Conservation (phyloP, 2,113 vertebrate species). For the Alethe castanea region DNA sequence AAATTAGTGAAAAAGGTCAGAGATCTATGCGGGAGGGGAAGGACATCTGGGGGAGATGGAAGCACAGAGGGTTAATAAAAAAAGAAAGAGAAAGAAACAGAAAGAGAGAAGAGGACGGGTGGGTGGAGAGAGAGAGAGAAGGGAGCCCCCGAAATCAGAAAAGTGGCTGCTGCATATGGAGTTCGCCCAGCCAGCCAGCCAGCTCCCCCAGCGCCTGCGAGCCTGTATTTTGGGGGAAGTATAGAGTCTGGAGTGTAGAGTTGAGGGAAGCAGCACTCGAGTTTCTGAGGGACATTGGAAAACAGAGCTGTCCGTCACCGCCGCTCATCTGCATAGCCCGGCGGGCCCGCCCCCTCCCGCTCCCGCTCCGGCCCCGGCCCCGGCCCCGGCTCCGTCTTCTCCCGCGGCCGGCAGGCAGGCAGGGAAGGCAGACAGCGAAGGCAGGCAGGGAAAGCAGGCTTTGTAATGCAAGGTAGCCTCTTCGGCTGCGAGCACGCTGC, state of each 20-base stretch:
- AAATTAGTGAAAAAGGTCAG: neutral
- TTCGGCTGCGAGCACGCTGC: neutral
- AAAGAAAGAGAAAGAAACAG: neutral
- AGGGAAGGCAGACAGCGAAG: neutral
- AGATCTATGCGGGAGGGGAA: neutral
- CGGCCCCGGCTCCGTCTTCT: neutral
- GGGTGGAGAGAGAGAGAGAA: neutral
- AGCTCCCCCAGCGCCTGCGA: slow-evolving; percentile 88
- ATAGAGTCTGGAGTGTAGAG: slow-evolving; percentile 80
- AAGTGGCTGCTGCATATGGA: slow-evolving; percentile 77
- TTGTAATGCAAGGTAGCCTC: slow-evolving; percentile 63
- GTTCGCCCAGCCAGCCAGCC: slow-evolving; percentile 74
- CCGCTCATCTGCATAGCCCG: slow-evolving; percentile 89
- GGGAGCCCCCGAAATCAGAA: slow-evolving; percentile 68
- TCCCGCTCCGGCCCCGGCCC: neutral
- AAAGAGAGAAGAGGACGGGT: neutral
- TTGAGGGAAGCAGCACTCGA: slow-evolving; percentile 88
- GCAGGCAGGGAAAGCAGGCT: neutral
- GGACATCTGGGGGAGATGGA: neutral
- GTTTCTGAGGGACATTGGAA: slow-evolving; percentile 90
- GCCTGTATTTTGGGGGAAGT: slow-evolving; percentile 75
- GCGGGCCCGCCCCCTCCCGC: slow-evolving; percentile 80
- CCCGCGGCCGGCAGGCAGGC: slow-evolving; percentile 15
- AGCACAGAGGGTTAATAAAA: slow-evolving; percentile 8
- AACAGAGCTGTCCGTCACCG: slow-evolving; percentile 93